Evolutionary conservation across 2,113 vertebrate genomes (phyloP).

Genomic region (Psettodes erumei): DNA sequence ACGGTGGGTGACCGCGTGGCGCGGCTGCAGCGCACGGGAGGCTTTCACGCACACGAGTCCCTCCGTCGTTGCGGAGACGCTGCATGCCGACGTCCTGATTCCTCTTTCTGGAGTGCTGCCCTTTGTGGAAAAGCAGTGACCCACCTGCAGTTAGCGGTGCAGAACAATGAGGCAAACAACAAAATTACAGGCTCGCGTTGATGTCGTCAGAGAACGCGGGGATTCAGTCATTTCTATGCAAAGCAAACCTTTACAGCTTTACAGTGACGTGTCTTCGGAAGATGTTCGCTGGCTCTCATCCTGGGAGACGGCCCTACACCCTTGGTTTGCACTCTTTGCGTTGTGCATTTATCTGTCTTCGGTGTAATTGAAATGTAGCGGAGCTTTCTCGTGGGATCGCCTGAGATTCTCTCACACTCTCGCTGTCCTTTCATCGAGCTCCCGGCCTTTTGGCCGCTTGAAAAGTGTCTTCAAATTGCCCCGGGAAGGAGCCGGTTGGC

Average conservation of each 20-base stretch:
- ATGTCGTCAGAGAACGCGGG: slow-evolving; percentile 40
- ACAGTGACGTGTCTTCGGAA: slow-evolving; percentile 44
- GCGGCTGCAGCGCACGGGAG: no score
- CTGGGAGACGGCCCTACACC: neutral
- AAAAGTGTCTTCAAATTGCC: slow-evolving; percentile 64
- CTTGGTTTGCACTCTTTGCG: slow-evolving; percentile 32
- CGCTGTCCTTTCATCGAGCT: slow-evolving; percentile 39
- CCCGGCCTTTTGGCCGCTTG: slow-evolving; percentile 35
- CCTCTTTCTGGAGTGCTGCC: neutral
- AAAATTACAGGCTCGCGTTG: slow-evolving; percentile 64
- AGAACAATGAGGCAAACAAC: slow-evolving; percentile 63
- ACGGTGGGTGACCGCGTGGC: no score
- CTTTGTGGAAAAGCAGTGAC: slow-evolving; percentile 24
- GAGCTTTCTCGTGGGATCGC: slow-evolving; percentile 17
- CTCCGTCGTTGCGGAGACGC: no score
- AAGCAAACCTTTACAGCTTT: slow-evolving; percentile 49
- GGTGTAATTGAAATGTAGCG: slow-evolving; percentile 54
- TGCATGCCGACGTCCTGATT: neutral
- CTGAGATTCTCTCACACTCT: slow-evolving; percentile 40
- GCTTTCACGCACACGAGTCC: no score
- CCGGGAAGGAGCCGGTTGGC: slow-evolving; percentile 44
- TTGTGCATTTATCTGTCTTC: slow-evolving; percentile 47
- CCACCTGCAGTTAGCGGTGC: slow-evolving; percentile 44
- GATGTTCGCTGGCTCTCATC: slow-evolving; percentile 10
- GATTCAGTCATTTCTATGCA: slow-evolving; percentile 57